These are phyloP conservation scores for Hypena proboscidalis DNA, from an alignment of 2,888 invertebrate species.

Conservation along the genomic window DNA sequence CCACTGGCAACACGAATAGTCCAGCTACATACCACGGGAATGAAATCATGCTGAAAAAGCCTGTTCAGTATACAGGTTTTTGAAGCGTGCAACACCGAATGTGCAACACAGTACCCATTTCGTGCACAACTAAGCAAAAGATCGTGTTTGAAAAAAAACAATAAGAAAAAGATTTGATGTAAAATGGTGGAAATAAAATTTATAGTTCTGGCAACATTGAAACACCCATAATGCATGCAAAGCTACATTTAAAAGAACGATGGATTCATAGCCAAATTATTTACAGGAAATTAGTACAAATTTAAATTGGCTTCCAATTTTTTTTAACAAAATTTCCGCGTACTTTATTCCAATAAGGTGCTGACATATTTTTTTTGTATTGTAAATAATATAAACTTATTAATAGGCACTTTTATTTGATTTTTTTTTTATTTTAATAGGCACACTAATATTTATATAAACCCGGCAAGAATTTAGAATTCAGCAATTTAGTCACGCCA, in stretches of 20 bases:
- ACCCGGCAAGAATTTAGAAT: too few species aligned
- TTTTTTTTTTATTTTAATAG: background rate
- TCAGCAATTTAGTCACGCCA: conserved; percentile 10
- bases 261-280: conserved; percentile 37
- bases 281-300: conserved; percentile 55
- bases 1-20: conserved; percentile 51
- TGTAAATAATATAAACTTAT: background rate
- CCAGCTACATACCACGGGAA: conserved; percentile 64
- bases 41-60: conserved; percentile 69
- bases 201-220: conserved; percentile 48
- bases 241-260: conserved; percentile 50
- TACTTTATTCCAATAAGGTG: conserved; percentile 47
- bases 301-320: conserved; percentile 44
- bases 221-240: conserved; percentile 60
- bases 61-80: conserved; percentile 58
- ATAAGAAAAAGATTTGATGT: conserved; percentile 22
- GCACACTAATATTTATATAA: background rate
- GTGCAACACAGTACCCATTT: conserved; percentile 48
- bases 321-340: too few species aligned
- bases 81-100: conserved; percentile 76
- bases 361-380: conserved; percentile 21
- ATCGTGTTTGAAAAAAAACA: conserved; percentile 21
- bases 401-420: too few species aligned
- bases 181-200: conserved; percentile 25
- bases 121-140: conserved; percentile 50